Base-by-base conservation (phyloP, 2,113 vertebrate genomes). In the Silurus asotus region DNA sequence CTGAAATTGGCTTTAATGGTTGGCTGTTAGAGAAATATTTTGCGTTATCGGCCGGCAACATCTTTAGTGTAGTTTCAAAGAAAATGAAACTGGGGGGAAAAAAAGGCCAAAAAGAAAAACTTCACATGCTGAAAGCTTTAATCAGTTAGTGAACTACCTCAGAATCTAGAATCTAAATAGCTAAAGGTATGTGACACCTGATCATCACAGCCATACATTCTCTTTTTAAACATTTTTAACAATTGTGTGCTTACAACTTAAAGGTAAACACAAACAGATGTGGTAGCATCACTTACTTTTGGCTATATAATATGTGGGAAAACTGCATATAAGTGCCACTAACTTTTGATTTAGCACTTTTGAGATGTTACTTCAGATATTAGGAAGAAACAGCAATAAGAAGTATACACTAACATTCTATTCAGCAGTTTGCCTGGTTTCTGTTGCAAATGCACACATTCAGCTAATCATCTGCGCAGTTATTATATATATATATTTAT, bases 361-460 rank as follows among this genome's bases (percentile, higher is more conserved):
- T 37, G 37, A 45, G 69, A 59, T 61, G 82, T 75, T 62, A 23
- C 56, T 4, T 75, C 20, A 17, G 37, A 28, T 45, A 81, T 82
- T 67, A 69, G 51, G 75, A 51, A 25, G 70, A 74, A 45, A 61
- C 69, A 62, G 58, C 37, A 84, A 84, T 75, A 45, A 75, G 67
- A 20, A 84, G 67, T 48, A 83, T 48, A 74, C 55, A 59, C 17
- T 20, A 72, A 74, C 45, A 59, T 37, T 11, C 51, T 83, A 10
- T 56, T 74, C 10, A 20, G 23, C 8, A 28, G 53, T 83, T 59
- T 4, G 19, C 67, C 55, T n/a, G 19, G 67, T 72, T 70, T 83
- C 28, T 72, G 28, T 58, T 0, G 58, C 75, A 56, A 59, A 79
- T 64, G 59, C 84, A 84, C 72, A 59, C 84, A 64, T 23, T 15